Evolutionary conservation across 2,113 vertebrate genomes (phyloP).

Genomic region (Calidris pugnax): DNA sequence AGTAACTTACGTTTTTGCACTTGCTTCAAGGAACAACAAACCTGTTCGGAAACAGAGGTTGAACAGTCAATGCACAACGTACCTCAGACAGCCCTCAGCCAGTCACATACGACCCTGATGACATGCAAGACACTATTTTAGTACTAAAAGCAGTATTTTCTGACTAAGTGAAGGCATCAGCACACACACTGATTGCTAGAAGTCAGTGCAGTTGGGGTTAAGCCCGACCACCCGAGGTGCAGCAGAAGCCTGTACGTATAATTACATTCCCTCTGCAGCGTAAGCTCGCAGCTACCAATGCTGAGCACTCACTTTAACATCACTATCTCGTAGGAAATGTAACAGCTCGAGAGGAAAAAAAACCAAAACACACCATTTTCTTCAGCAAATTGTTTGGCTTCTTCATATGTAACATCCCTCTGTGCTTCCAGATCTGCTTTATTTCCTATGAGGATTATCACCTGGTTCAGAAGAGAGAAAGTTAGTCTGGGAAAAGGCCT

Average conservation of each 20-base stretch:
- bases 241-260: not conserved
- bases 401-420: conserved; percentile 97
- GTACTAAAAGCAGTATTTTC: not conserved
- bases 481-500: not conserved
- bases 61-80: conserved; percentile 35
- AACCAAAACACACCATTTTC: conserved; percentile 87
- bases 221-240: not conserved
- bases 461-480: conserved; percentile 77
- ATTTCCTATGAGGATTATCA: conserved; percentile 98
- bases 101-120: not conserved
- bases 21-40: conserved; percentile 95
- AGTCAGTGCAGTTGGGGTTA: not conserved
- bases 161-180: not conserved
- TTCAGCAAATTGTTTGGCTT: conserved; percentile 98
- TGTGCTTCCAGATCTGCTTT: conserved; percentile 98
- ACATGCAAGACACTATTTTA: not conserved
- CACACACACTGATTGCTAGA: not conserved
- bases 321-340: not conserved
- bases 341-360: not conserved
- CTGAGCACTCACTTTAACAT: not conserved
- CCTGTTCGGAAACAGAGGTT: conserved; percentile 79
- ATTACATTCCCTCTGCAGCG: not conserved
- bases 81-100: not conserved
- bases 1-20: conserved; percentile 95
- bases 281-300: not conserved